Percentiles rank a stretch among this genome's conserved stretches.
Evolutionary conservation across 2,888 invertebrate genomes (phyloP).

Genomic region (Leucania comma): DNA sequence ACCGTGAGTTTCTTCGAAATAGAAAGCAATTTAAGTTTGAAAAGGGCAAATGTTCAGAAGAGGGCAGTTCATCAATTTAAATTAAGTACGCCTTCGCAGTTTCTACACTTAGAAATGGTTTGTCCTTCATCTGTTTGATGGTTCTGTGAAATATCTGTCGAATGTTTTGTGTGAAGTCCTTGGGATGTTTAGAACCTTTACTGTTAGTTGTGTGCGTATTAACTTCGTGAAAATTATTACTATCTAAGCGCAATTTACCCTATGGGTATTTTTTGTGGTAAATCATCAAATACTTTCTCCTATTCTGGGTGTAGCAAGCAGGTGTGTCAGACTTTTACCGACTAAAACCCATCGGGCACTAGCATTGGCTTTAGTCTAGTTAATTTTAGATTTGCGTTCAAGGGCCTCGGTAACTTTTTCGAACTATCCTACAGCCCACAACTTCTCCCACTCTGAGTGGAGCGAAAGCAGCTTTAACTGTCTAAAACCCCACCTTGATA

Average conservation of each 20-base stretch:
- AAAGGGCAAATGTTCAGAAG: constrained; percentile 26
- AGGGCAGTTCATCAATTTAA: constrained; percentile 36
- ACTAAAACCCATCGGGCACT: too few relatives aligned
- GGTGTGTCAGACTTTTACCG: too few relatives aligned
- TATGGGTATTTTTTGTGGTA: not conserved
- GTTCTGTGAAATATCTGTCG: not conserved
- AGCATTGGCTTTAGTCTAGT: too few relatives aligned
- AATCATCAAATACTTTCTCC: too few relatives aligned
- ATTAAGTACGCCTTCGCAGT: constrained; percentile 33
- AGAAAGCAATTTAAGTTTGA: constrained; percentile 41
- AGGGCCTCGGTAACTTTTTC: too few relatives aligned
- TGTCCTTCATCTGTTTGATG: constrained; percentile 2
- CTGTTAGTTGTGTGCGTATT: constrained; percentile 3
- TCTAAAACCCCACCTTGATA: too few relatives aligned
- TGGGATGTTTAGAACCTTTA: not conserved
- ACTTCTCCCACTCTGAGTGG: too few relatives aligned
- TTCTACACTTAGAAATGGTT: constrained; percentile 26
- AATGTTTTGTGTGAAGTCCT: not conserved
- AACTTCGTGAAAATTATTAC: not conserved
- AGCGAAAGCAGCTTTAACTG: too few relatives aligned
- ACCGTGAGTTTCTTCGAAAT: constrained; percentile 38
- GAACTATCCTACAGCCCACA: too few relatives aligned
- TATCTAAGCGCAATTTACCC: not conserved
- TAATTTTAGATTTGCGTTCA: too few relatives aligned
- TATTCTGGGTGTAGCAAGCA: too few relatives aligned